A percentile compares a stretch with the other conserved stretches of the same genome.
Conservation (phyloP, 2,888 invertebrate genomes). For the Tribolium freemani region DNA sequence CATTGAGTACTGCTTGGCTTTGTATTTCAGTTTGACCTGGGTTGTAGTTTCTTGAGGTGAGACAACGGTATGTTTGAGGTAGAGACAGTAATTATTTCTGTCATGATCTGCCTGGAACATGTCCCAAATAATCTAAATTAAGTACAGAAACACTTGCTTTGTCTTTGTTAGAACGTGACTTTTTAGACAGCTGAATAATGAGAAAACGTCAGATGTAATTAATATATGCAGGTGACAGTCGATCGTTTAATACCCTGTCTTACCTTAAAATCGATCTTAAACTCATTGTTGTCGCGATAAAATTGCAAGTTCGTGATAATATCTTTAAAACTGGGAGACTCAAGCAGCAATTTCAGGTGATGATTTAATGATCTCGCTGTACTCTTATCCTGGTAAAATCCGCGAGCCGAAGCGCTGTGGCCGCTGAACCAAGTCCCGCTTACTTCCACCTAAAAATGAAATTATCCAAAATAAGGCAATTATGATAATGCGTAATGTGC, state of each 20-base stretch:
- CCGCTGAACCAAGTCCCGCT: conserved; percentile 87
- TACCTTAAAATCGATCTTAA: conserved; percentile 79
- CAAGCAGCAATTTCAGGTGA: conserved; percentile 76
- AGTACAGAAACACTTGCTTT: conserved; percentile 25
- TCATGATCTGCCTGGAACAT: conserved; percentile 74
- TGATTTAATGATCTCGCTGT: conserved; percentile 75
- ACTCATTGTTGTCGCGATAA: conserved; percentile 77
- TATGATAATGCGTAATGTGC: conserved; percentile 50
- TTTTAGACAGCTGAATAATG: conserved; percentile 63
- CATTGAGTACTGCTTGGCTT: conserved; percentile 78
- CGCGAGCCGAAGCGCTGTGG: conserved; percentile 78
- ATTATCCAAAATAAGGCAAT: conserved; percentile 40
- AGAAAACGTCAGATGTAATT: conserved; percentile 63
- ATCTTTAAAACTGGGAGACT: conserved; percentile 81
- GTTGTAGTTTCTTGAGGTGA: conserved; percentile 75
- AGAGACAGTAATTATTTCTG: conserved; percentile 76
- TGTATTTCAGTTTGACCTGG: conserved; percentile 77
- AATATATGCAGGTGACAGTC: conserved; percentile 59
- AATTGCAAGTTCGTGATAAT: conserved; percentile 75
- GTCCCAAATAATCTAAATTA: conserved; percentile 31
- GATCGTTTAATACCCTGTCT: conserved; percentile 32
- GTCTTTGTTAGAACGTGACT: conserved; percentile 46
- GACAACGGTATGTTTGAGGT: conserved; percentile 74
- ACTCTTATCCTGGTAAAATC: conserved; percentile 83
- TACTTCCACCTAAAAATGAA: conserved; percentile 74